Base-by-base conservation (phyloP, 1,140 invertebrate genomes). In the Luehdorfia chinensis region DNA sequence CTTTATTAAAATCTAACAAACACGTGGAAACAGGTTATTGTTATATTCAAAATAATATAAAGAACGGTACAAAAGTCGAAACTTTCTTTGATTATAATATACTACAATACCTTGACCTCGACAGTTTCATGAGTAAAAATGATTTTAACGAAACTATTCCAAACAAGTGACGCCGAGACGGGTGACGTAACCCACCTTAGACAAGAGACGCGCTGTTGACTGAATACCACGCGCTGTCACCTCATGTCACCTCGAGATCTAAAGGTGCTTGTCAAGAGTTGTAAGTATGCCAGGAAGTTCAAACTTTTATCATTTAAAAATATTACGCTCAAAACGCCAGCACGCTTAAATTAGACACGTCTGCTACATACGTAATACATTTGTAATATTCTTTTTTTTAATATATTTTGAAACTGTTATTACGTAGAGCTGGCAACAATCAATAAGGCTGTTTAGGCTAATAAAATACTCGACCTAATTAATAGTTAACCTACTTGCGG, bases 71-170 rank as follows among this genome's bases (percentile, higher is more conserved):
- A n/a, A n/a, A n/a, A n/a, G n/a, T n/a, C n/a, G n/a, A n/a, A n/a
- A n/a, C n/a, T 15, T 34, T 37, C 34, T 37, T 3, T 21, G 2
- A 21, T 37, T 37, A 36, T 36, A 37, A 37, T 21, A 37, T 4
- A 11, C 18, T 19, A 5, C 11, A 21, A 37, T 37, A 69, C 75
- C 75, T 76, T 80, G 74, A 77, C 74, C 67, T 77, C 69, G 62
- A 54, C 50, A 25, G 16, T 41, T 25, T 57, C 31, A 46, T 34
- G 34, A 47, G 49, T 59, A 70, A 69, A 69, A 57, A 55, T 58
- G 50, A 55, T 66, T 73, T 72, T 60, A 61, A 44, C 57, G 39
- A 28, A 49, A 63, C 51, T 66, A 66, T 72, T 66, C 59, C 64
- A 51, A 58, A 63, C 56, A 55, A 61, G 50, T 67, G 65, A 68